phyloP scores from a whole-genome alignment of 2,113 vertebrate species.

The Brevimyrus niger region DNA sequence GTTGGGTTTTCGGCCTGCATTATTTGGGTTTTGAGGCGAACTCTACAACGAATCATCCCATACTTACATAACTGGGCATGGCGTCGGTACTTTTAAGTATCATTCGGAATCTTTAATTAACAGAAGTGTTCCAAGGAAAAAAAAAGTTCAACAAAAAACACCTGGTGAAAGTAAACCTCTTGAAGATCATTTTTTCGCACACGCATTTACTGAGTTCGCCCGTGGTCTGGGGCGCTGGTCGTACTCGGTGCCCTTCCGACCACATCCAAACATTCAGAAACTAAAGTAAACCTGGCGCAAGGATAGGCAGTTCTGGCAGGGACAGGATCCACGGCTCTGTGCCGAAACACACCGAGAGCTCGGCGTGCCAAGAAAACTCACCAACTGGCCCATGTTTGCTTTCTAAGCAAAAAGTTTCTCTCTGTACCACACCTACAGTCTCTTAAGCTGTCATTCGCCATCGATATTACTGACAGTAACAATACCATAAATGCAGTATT shows the following conservation, averaged over 20 bases:
- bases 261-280: slow-evolving; percentile 1
- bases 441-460: background rate
- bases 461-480: background rate
- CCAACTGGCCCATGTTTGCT: background rate
- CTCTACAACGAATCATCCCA: background rate
- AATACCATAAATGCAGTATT: background rate
- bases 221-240: background rate
- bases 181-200: background rate
- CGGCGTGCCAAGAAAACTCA: background rate
- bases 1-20: background rate
- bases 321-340: background rate
- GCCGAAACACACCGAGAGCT: background rate
- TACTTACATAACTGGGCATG: background rate
- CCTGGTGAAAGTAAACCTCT: background rate
- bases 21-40: background rate
- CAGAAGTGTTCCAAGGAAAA: background rate
- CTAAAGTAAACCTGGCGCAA: background rate
- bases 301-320: background rate
- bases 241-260: background rate
- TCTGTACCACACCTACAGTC: background rate
- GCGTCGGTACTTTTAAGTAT: background rate
- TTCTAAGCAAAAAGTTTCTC: slow-evolving; percentile 10
- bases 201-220: background rate
- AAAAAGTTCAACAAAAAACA: background rate
- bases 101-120: background rate